phyloP scores from a whole-genome alignment of 2,888 invertebrate species.

The Busseola fusca region DNA sequence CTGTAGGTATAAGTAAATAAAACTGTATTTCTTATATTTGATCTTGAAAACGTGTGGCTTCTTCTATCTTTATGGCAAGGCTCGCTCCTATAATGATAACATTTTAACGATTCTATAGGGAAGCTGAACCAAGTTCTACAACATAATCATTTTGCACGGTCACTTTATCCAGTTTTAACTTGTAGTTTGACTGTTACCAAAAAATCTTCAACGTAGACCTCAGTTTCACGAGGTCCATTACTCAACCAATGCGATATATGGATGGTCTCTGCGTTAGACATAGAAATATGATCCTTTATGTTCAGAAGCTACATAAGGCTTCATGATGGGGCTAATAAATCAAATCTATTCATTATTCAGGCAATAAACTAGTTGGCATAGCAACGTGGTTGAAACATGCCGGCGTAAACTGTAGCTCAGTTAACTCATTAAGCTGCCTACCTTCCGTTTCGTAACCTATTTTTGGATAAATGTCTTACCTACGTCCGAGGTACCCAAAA shows the following conservation, averaged over 20 bases:
- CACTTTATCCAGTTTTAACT: background rate
- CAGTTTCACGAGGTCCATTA: background rate
- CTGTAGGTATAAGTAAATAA: constrained; percentile 15
- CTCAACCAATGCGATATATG: background rate
- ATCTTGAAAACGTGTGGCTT: constrained; percentile 47
- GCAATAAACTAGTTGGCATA: constrained; percentile 49
- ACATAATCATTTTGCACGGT: background rate
- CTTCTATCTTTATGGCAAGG: constrained; percentile 27
- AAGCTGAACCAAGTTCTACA: background rate
- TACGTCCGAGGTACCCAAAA: background rate
- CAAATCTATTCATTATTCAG: constrained; percentile 54
- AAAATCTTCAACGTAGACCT: background rate
- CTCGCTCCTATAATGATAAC: background rate
- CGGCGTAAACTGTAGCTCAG: constrained; percentile 26
- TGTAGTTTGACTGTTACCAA: background rate
- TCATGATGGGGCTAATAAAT: constrained; percentile 43
- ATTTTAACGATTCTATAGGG: background rate
- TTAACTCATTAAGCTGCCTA: constrained; percentile 30
- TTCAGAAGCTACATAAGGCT: constrained; percentile 17
- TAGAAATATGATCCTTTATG: constrained; percentile 21
- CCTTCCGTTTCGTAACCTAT: constrained; percentile 38
- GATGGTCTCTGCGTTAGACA: constrained; percentile 3
- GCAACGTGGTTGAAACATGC: constrained; percentile 47
- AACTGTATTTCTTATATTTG: constrained; percentile 19
- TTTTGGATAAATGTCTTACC: constrained; percentile 10